These are phyloP conservation scores for Mimachlamys varia DNA, from an alignment of 2,888 invertebrate species.

Conservation along the genomic window DNA sequence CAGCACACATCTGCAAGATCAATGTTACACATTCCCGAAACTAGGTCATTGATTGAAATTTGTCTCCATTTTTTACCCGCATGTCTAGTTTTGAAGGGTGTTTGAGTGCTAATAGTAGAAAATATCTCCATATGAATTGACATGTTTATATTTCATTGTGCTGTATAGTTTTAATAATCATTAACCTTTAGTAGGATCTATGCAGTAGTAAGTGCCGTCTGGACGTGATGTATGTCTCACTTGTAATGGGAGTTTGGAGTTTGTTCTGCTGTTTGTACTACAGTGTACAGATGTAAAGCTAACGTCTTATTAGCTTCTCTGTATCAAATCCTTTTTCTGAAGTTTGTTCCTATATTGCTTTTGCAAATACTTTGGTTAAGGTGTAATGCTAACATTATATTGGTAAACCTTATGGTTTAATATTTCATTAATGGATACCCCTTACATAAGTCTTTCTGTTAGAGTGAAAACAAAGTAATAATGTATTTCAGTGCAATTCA, in stretches of 20 bases:
- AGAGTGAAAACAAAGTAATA: too few species aligned
- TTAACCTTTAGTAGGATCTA: background rate
- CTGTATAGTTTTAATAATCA: background rate
- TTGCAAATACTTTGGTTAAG: background rate
- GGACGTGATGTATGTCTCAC: background rate
- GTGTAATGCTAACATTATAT: background rate
- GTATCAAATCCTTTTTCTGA: background rate
- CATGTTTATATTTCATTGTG: background rate
- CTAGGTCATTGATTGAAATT: conserved; percentile 36
- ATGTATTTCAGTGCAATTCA: too few species aligned
- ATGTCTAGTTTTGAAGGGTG: conserved; percentile 28
- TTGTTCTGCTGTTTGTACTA: background rate
- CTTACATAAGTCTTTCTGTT: too few species aligned
- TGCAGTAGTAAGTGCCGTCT: background rate
- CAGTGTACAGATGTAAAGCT: background rate
- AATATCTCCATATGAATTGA: background rate
- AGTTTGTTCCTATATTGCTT: too few species aligned
- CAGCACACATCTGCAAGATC: background rate
- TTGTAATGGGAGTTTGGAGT: conserved; percentile 26
- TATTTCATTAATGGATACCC: background rate
- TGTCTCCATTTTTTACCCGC: conserved; percentile 17
- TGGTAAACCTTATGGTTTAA: background rate
- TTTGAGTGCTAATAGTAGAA: background rate
- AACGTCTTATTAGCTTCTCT: background rate
- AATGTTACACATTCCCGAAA: conserved; percentile 24